Evolutionary conservation across 1,140 invertebrate species (phyloP), one percentile per base, ranked within the genome.

Genomic region (Bombus superbus): DNA sequence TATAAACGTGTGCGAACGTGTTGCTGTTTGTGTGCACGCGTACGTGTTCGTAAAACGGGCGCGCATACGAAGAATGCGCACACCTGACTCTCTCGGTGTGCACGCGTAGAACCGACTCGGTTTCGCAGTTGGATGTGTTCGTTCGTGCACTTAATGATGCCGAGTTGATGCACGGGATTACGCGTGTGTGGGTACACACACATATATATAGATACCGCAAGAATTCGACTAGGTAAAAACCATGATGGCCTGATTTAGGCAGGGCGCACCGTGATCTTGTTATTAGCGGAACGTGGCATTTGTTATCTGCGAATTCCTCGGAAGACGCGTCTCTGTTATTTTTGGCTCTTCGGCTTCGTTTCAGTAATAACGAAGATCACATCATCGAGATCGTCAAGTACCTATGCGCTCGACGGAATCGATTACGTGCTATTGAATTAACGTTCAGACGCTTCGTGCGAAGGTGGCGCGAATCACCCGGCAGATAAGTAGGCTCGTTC

Each of bases 1-100:
- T 85, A 76, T 69, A 86, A 57, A 82, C 82, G 81, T 73, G 66
- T 87, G 57, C 74, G 85, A 68, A 82, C 72, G 66, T 79, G 69
- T 42, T 22, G 25, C 40, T 25, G 38, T 35, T 22, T 44, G 22
- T 47, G 25, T 22, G 73, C 28, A 35, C 6, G 28, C 18, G 38
- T 53, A 25, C 40, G 25, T 53, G 28, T 28, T 15, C 53, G 62
- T 40, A 62, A 62, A 28, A 44, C 38, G 25, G 68, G 9, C 15
- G 5, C 40, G 15, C 18, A 15, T 22, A 76, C 62, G 72, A 47
- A 53, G 81, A 76, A 76, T 44, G 88, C 74, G 53, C 77, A 44
- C 32, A 28, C n/a, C 66, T 57, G 86, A 71, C 86, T 81, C 74
- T 25, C 32, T 22, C 32, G 22, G 62, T 59, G 64, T 80, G 82